Percentiles rank a stretch among this genome's conserved stretches.
Evolutionary conservation across 1,140 invertebrate species (phyloP).

Genomic region (Acromyrmex charruanus): DNA sequence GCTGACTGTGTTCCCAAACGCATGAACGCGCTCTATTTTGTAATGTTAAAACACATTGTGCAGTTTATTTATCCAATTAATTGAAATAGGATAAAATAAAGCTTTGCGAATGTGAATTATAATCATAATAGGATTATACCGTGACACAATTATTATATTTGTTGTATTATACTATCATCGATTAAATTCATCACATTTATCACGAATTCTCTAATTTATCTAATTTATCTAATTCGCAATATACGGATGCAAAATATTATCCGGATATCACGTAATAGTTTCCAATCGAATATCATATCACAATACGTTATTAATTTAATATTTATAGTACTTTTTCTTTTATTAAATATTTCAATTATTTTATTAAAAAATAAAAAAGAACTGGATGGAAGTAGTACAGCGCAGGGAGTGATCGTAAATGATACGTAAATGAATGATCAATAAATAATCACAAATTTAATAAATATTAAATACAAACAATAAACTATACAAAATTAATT

Average conservation of each 20-base stretch:
- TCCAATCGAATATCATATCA: not conserved
- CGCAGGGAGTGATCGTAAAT: too few species aligned
- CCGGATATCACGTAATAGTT: not conserved
- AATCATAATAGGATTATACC: constrained; percentile 23
- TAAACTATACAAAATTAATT: not conserved
- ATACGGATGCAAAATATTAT: not conserved
- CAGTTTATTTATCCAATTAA: constrained; percentile 39
- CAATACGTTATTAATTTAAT: not conserved
- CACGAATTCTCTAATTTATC: constrained; percentile 11
- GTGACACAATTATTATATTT: constrained; percentile 39
- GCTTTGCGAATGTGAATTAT: not conserved
- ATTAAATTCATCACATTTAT: constrained; percentile 30
- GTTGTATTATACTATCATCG: not conserved
- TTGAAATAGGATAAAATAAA: constrained; percentile 8
- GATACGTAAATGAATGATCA: too few species aligned
- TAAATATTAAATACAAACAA: not conserved
- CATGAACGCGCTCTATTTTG: not conserved
- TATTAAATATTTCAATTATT: not conserved
- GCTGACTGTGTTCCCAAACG: not conserved
- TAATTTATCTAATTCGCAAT: not conserved
- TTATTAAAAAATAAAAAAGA: too few species aligned
- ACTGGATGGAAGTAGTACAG: too few species aligned
- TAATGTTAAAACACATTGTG: constrained; percentile 26
- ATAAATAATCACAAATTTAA: too few species aligned
- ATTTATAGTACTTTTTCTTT: too few species aligned